Conservation (phyloP, 2,113 vertebrate genomes). For the Phoxinus phoxinus region DNA sequence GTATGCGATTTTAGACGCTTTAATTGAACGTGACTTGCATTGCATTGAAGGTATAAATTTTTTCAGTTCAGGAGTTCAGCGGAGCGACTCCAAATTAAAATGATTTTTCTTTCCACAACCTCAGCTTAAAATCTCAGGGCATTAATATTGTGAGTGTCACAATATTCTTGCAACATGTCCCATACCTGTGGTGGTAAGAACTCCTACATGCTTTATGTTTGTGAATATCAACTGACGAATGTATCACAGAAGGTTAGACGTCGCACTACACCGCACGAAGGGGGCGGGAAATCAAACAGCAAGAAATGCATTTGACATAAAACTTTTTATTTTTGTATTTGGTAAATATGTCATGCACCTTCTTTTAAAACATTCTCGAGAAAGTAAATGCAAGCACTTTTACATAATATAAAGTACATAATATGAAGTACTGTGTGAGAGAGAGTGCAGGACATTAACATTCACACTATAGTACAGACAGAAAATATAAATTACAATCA, state of each 20-base stretch:
- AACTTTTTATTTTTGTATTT: conserved; percentile 41
- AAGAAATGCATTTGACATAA: conserved; percentile 29
- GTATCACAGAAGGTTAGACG: conserved; percentile 33
- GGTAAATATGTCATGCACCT: conserved; percentile 35
- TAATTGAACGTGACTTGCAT: background rate
- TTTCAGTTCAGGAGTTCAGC: background rate
- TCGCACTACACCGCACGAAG: conserved; percentile 10
- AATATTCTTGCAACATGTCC: conserved; percentile 45
- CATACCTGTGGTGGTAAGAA: background rate
- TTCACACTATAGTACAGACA: background rate
- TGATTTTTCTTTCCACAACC: background rate
- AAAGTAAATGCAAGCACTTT: conserved; percentile 25
- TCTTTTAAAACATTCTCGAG: conserved; percentile 32
- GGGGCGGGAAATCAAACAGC: conserved; percentile 38
- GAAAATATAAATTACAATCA: background rate
- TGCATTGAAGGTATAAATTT: background rate
- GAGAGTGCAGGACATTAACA: conserved; percentile 17
- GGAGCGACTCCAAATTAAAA: background rate
- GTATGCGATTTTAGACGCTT: background rate
- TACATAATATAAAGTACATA: conserved; percentile 18
- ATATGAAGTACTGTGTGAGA: background rate
- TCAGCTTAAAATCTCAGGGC: conserved; percentile 28
- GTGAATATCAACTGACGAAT: conserved; percentile 15
- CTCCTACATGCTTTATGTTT: conserved; percentile 36
- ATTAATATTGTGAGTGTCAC: conserved; percentile 29